Evolutionary conservation across 2,113 vertebrate genomes (phyloP).

Genomic region (Petroica traversi): DNA sequence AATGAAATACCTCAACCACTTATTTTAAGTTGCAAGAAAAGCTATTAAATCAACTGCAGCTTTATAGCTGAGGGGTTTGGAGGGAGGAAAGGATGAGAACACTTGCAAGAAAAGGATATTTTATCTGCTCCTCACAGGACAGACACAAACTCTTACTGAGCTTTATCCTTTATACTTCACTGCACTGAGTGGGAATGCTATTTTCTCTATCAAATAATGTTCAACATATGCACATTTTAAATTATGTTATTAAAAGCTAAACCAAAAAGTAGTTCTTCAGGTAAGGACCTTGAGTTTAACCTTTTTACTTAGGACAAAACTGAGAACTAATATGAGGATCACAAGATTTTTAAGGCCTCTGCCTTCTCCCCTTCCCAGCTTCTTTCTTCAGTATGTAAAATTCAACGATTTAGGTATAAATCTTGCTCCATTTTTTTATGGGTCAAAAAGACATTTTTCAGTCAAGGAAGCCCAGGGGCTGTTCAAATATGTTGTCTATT

Average conservation of each 20-base stretch:
- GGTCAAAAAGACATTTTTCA: neutral
- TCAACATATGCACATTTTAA: neutral
- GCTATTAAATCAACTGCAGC: conserved; percentile 1
- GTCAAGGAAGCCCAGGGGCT: neutral
- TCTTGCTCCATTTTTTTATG: neutral
- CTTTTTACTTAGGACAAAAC: neutral
- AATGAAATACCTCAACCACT: conserved; percentile 25
- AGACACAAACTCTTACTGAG: neutral
- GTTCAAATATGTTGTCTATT: neutral
- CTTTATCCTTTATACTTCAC: neutral
- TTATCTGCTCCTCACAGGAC: conserved; percentile 8
- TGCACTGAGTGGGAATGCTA: neutral
- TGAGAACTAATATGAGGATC: neutral
- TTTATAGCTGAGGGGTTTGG: neutral
- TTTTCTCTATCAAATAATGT: conserved; percentile 19
- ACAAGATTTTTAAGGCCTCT: neutral
- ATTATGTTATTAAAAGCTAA: neutral
- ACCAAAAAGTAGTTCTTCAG: neutral
- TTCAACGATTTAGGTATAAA: neutral
- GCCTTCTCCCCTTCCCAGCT: accelerated
- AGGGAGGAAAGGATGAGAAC: neutral
- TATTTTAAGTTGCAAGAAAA: conserved; percentile 26
- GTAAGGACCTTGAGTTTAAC: neutral
- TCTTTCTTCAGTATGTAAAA: neutral
- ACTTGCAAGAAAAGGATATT: conserved; percentile 11